These are phyloP conservation scores for Podotricha telesiphe DNA, from an alignment of 2,888 invertebrate species.

Conservation along the genomic window DNA sequence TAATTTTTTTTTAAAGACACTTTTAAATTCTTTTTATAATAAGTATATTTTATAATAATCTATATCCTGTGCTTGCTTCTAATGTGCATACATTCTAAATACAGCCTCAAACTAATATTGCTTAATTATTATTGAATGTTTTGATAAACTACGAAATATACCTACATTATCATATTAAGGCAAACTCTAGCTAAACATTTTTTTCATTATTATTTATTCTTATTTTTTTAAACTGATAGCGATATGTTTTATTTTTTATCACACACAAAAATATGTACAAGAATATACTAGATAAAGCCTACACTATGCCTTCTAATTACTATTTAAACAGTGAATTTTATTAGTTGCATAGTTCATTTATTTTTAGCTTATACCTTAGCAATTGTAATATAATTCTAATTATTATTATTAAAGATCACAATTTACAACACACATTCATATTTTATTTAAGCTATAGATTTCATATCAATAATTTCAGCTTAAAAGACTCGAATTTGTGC, in stretches of 20 bases:
- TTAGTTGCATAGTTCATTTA: constrained; percentile 24
- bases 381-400: constrained; percentile 52
- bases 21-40: not conserved
- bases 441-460: constrained; percentile 51
- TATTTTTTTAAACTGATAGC: not conserved
- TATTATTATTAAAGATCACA: constrained; percentile 70
- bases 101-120: constrained; percentile 1
- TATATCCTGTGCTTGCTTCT: not conserved
- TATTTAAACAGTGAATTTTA: constrained; percentile 21
- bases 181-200: not conserved
- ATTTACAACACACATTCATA: constrained; percentile 60
- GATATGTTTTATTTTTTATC: not conserved
- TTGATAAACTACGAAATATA: constrained; percentile 1
- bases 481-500: not conserved
- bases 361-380: constrained; percentile 25
- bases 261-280: constrained; percentile 22
- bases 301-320: constrained; percentile 44
- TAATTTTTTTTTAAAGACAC: not conserved
- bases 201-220: not conserved
- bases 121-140: constrained; percentile 5
- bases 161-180: not conserved
- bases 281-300: constrained; percentile 37
- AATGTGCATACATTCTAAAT: not conserved
- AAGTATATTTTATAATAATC: not conserved
- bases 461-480: constrained; percentile 12